phyloP scores from a whole-genome alignment of 2,888 invertebrate species.

The Eupithecia insigniata region DNA sequence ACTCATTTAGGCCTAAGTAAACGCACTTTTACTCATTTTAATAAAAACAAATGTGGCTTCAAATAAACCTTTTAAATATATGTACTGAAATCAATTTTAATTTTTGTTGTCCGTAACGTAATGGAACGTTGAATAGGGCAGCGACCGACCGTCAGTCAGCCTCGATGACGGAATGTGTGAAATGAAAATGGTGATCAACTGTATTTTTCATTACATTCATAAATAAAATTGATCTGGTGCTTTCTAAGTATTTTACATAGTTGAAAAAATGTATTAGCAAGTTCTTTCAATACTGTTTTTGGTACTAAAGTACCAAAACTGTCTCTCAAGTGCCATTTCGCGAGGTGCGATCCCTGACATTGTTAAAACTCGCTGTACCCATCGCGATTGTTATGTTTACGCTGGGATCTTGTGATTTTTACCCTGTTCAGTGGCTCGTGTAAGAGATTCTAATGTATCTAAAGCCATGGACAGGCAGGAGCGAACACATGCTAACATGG shows the following conservation, averaged over 20 bases:
- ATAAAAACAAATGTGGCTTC: not conserved
- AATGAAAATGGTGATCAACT: conserved; percentile 82
- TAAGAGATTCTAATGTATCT: conserved; percentile 81
- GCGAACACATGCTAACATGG: conserved; percentile 85
- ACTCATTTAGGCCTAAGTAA: not conserved
- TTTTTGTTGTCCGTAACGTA: conserved; percentile 35
- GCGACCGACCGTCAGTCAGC: conserved; percentile 81
- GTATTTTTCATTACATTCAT: conserved; percentile 69
- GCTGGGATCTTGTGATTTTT: conserved; percentile 70
- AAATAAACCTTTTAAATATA: too few species aligned
- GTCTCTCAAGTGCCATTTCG: conserved; percentile 66
- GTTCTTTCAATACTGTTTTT: conserved; percentile 48
- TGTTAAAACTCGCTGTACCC: conserved; percentile 76
- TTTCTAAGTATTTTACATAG: conserved; percentile 54
- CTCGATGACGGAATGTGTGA: conserved; percentile 83
- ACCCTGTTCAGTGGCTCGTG: conserved; percentile 64
- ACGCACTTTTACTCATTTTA: not conserved
- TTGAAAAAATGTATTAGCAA: conserved; percentile 58
- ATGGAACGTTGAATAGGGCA: conserved; percentile 67
- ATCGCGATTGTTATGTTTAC: conserved; percentile 81
- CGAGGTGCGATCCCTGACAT: conserved; percentile 79
- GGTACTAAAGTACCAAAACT: conserved; percentile 51
- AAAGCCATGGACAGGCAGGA: conserved; percentile 79
- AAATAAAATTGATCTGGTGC: conserved; percentile 60
- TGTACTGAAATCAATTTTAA: not conserved